Base-by-base conservation (phyloP, 2,888 invertebrate genomes). In the Epiblema foenella region DNA sequence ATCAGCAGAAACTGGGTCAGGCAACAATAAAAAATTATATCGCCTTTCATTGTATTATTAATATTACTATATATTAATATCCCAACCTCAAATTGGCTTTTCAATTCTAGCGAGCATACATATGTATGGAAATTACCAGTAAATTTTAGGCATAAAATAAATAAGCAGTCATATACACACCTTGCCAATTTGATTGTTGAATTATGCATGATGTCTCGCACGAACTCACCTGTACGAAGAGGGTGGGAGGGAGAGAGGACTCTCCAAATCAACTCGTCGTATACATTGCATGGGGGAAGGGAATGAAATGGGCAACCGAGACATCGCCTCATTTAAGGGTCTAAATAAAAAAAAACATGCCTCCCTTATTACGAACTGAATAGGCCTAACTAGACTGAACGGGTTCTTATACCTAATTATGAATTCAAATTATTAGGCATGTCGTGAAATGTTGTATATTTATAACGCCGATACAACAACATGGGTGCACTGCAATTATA, bases 151-250 rank as follows among this genome's bases (percentile, higher is more conserved):
- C 79, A 78, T 71, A 87, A 89, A 89, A 90, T 91, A 92, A 92
- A 91, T 91, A 92, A 89, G 89, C 87, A 87, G 81, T 79, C 83
- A 84, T 85, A 84, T 85, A 86, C 84, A 88, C 87, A 89, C 90
- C 89, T 91, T 87, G 89, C 88, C 90, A 89, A 92, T 92, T 92
- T 89, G 87, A 89, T 89, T 86, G 87, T 88, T 93, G 93, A 92
- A 93, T 93, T 87, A 93, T 93, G 91, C 92, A 92, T 93, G 89
- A 84, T 81, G 85, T 89, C 88, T 89, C 89, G 86, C 85, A 80
- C 84, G 85, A 82, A 76, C 83, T 79, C 85, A 89, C 88, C 89
- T 86, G 84, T 78, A 82, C 75, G 82, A 80, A 79, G 75, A 73
- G 78, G 82, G 79, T 73, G 78, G 83, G 79, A 83, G 82, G 79